Evolutionary conservation across 2,888 invertebrate species (phyloP), one percentile per base, ranked within the genome.

Genomic region (Oscheius sp.): DNA sequence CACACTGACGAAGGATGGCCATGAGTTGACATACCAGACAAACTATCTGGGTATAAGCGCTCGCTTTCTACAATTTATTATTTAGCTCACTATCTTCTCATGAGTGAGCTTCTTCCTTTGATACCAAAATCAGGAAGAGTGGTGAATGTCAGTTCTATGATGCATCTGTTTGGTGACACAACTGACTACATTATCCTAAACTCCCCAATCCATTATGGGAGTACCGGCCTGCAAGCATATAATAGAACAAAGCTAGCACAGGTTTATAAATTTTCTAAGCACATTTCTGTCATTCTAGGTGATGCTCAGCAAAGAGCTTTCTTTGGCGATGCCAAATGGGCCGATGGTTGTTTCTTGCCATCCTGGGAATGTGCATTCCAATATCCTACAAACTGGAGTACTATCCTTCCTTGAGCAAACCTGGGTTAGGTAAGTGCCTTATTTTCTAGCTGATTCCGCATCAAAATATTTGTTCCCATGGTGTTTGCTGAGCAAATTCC

Each of bases 21-120:
- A 66, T 15, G 66, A 66, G 55, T 31, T 66, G 31, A 55, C 55
- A 3, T 66, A 66, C 17, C 66, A 66, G 25, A 57, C 66, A n/a
- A 66, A 66, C 17, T 66, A 39, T 25, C 25, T 66, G 10, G 66
- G 66, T 66, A 12, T 20, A 50, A 27, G 4, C 8, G 6, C 48
- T 17, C 6, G 20, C 20, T 50, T 50, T 25, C 25, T 50, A n/a
- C n/a, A n/a, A 45, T 17, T 6, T 29, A 17, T 29, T 5, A 10
- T 66, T 53, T 17, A 66, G 66, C 66, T 10, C 66, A 66, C 17
- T 39, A 55, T 42, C 37, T 66, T 10, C 20, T 66, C 27, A 66
- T 57, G 3, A 25, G 42, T 15, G 27, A 31, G 20, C 55, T 66
- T 23, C 57, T 55, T 0, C 53, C 66, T 2, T 31, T 66, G 15